A percentile compares a stretch with the other conserved stretches of the same genome.
Evolutionary conservation across 2,797 vertebrate species (phyloP).

Genomic region (Coendou prehensilis): DNA sequence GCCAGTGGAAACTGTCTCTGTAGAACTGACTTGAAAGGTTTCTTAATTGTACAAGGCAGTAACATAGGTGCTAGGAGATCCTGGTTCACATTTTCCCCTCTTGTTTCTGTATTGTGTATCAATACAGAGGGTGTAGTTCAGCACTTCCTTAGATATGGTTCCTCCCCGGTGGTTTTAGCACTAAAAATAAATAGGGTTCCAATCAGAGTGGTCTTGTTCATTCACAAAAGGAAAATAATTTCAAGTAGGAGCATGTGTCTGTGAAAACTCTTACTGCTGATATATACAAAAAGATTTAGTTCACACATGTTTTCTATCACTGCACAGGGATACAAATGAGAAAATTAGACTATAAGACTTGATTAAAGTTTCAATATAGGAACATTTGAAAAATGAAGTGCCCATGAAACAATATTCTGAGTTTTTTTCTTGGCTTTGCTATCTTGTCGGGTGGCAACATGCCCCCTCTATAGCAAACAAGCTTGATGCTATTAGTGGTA

Average conservation of each 20-base stretch:
- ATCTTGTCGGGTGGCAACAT: not conserved
- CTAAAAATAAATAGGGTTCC: conserved; percentile 64
- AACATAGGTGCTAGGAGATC: not conserved
- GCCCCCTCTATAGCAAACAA: not conserved
- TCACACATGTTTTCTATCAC: conserved; percentile 73
- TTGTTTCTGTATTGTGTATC: not conserved
- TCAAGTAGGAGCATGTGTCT: conserved; percentile 60
- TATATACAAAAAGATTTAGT: conserved; percentile 23
- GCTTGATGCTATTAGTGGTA: conserved; percentile 6
- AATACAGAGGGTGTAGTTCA: not conserved
- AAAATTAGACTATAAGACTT: conserved; percentile 71
- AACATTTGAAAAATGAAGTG: conserved; percentile 23
- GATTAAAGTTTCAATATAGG: conserved; percentile 72
- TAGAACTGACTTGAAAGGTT: not conserved
- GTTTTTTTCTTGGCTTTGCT: not conserved
- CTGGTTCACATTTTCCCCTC: not conserved
- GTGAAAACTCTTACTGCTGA: conserved; percentile 56
- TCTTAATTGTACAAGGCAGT: not conserved
- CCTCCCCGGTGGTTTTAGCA: not conserved
- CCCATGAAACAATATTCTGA: not conserved
- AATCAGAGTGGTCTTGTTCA: conserved; percentile 55
- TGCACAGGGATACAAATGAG: conserved; percentile 54
- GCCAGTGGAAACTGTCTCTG: not conserved
- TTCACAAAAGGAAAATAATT: conserved; percentile 75
- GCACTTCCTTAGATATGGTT: conserved; percentile 22